Base-by-base conservation (phyloP, 1,140 invertebrate species). In the Brachionus angularis region DNA sequence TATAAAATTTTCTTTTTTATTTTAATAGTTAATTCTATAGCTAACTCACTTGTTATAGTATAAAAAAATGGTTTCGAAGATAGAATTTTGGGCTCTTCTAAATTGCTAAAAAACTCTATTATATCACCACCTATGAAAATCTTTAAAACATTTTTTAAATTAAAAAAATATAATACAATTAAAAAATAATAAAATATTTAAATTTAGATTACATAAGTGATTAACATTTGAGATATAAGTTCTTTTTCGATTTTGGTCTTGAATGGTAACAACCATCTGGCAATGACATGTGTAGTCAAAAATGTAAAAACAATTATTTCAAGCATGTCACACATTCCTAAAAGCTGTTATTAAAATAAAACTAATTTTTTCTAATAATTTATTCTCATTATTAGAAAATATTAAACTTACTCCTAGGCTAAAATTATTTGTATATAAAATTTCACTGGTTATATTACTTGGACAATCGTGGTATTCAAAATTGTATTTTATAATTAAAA, bases 241-340 rank as follows among this genome's bases (percentile, higher is more conserved):
- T 53, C 50, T 8, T 29, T 29, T 14, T 53, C 33, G 25, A 53
- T 16, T n/a, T 3, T 31, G 18, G 29, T 53, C 29, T 34, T 33
- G 50, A 33, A 33, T 31, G 50, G 50, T 29, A 53, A 33, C 18
- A 53, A n/a, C 50, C 50, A 53, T 34, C 50, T 53, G n/a, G 50
- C 18, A 1, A 53, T 33, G 31, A 53, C 33, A 31, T 31, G 27
- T 33, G 50, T 53, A 27, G 33, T 31, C 18, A 53, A 31, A 53
- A 53, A 53, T 14, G 33, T 31, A 14, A n/a, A 31, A 27, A 53
- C 29, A 53, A 53, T 12, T 53, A 53, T 31, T 53, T 53, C 50
- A 12, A 53, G 31, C 5, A 53, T 33, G n/a, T 33, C 27, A 33
- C 50, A 53, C 18, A 53, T 33, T 33, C 50, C 50, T n/a, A 53